These are phyloP conservation scores for Chaetorhynchus papuensis DNA, from an alignment of 2,113 vertebrate species.

Conservation along the genomic window DNA sequence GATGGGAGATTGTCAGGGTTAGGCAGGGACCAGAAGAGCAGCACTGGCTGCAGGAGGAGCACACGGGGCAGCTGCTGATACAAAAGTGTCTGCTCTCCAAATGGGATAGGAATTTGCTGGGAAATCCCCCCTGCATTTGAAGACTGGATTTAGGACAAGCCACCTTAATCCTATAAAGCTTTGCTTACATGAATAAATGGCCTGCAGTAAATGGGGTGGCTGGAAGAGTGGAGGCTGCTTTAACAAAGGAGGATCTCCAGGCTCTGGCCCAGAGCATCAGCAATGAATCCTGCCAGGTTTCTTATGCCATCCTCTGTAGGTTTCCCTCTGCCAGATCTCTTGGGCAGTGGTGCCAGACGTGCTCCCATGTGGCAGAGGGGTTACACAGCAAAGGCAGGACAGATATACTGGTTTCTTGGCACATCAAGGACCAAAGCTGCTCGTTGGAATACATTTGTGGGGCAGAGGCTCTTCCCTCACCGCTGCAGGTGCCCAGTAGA, in stretches of 20 bases:
- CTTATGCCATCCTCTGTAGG: neutral
- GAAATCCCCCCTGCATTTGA: slow-evolving; percentile 10
- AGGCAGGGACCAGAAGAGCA: neutral
- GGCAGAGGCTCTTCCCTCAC: neutral
- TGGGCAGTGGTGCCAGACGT: neutral
- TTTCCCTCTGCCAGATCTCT: neutral
- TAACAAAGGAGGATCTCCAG: neutral
- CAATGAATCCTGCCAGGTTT: neutral
- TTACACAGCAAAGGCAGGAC: neutral
- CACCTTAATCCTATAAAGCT: slow-evolving; percentile 17
- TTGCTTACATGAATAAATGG: neutral
- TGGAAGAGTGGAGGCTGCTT: neutral
- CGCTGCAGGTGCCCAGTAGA: neutral
- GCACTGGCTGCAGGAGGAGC: neutral
- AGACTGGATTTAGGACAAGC: slow-evolving; percentile 33
- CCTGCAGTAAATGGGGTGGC: neutral
- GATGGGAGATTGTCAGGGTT: neutral
- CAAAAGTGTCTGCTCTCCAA: neutral
- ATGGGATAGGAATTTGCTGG: neutral
- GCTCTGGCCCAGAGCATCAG: neutral
- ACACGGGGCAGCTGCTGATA: neutral
- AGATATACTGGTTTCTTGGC: neutral
- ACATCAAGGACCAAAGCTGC: neutral
- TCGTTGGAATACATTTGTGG: accelerated
- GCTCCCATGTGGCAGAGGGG: neutral